Conservation (phyloP, 2,797 vertebrate genomes). For the Sphenodon punctatus region DNA sequence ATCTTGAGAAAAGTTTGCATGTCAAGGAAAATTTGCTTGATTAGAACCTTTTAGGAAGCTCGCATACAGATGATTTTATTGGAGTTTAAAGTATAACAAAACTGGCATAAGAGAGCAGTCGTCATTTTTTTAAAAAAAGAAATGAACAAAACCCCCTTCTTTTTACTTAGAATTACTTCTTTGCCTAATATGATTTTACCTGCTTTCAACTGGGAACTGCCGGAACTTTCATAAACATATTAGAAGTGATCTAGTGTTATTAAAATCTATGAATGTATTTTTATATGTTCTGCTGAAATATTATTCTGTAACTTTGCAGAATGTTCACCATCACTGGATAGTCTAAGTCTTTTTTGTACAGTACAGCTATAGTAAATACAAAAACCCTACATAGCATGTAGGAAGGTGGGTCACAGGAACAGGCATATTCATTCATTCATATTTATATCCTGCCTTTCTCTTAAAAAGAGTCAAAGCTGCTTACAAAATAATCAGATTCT, state of each 20-base stretch:
- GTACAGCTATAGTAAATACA: neutral
- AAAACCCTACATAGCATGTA: too few relatives aligned
- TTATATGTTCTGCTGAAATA: neutral
- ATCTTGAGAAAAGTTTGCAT: neutral
- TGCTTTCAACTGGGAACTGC: neutral
- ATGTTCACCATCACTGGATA: neutral
- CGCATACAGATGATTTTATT: neutral
- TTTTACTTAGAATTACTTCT: neutral
- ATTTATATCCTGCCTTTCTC: too few relatives aligned
- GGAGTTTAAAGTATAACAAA: neutral
- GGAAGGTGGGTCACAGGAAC: too few relatives aligned
- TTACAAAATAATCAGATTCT: too few relatives aligned
- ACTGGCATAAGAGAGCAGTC: neutral
- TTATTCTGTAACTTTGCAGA: constrained; percentile 23
- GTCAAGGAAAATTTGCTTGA: neutral
- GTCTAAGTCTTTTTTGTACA: neutral
- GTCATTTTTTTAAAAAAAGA: neutral
- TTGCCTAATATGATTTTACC: neutral
- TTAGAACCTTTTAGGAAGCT: neutral
- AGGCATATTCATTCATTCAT: too few relatives aligned
- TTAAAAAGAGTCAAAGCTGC: too few relatives aligned
- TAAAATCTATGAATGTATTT: neutral
- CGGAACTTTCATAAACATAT: constrained; percentile 3
- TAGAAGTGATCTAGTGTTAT: neutral
- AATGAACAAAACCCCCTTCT: too few relatives aligned